phyloP scores from a whole-genome alignment of 2,888 invertebrate genomes.

The Hydroisotoma schaefferi region DNA sequence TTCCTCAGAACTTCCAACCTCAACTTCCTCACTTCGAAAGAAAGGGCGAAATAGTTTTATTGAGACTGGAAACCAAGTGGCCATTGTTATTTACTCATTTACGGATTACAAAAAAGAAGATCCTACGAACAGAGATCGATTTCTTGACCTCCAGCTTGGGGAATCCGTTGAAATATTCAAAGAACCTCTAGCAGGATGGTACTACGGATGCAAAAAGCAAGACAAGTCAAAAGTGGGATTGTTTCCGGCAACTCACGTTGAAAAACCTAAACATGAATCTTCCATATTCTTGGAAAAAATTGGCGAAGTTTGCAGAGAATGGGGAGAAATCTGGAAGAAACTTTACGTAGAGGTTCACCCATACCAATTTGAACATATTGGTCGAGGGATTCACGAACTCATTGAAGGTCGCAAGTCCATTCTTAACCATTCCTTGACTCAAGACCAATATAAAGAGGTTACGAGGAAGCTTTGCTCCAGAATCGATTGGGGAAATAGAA shows the following conservation, averaged over 20 bases:
- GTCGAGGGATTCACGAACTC: constrained; percentile 85
- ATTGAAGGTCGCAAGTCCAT: constrained; percentile 80
- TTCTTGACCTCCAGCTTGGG: constrained; percentile 77
- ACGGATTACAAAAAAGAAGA: constrained; percentile 11
- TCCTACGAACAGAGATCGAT: neutral
- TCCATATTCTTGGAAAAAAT: constrained; percentile 58
- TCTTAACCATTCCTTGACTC: constrained; percentile 81
- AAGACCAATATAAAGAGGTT: constrained; percentile 82
- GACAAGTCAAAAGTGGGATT: constrained; percentile 19
- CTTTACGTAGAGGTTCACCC: constrained; percentile 70
- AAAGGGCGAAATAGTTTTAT: too few species aligned
- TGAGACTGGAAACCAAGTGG: neutral
- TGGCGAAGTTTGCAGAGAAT: constrained; percentile 84
- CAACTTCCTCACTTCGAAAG: too few species aligned
- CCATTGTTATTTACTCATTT: constrained; percentile 25
- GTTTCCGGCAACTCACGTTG: constrained; percentile 28
- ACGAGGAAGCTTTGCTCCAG: constrained; percentile 82
- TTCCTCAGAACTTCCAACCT: too few species aligned
- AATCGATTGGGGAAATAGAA: constrained; percentile 95
- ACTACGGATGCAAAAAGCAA: constrained; percentile 21
- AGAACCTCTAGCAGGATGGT: constrained; percentile 56
- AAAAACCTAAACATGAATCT: constrained; percentile 25
- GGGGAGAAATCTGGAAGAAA: constrained; percentile 89
- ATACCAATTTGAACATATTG: constrained; percentile 55
- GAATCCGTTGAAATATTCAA: constrained; percentile 88